Conservation (phyloP, 2,888 invertebrate species). For the Athripsodes cinereus region DNA sequence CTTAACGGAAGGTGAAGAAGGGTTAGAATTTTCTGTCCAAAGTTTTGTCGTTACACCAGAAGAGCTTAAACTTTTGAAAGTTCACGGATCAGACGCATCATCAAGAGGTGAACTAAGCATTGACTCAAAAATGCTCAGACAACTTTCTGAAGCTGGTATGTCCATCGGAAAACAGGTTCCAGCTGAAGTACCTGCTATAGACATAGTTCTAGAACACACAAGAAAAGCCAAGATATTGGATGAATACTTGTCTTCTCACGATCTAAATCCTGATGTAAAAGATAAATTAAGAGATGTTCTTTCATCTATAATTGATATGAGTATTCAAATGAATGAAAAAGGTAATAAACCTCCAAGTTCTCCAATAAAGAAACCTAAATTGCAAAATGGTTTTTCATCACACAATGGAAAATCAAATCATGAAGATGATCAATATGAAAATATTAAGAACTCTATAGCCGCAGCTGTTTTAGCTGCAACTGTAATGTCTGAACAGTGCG, state of each 20-base stretch:
- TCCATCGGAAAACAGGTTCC: conserved; percentile 59
- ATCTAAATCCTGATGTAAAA: conserved; percentile 48
- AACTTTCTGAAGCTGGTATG: conserved; percentile 63
- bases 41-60: conserved; percentile 55
- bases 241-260: conserved; percentile 47
- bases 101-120: conserved; percentile 56
- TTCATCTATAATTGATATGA: conserved; percentile 49
- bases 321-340: conserved; percentile 27
- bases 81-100: conserved; percentile 45
- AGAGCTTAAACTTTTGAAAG: conserved; percentile 45
- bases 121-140: conserved; percentile 58
- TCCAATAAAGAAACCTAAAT: not conserved
- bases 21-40: conserved; percentile 64
- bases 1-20: conserved; percentile 59
- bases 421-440: conserved; percentile 37
- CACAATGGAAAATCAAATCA: not conserved
- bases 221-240: conserved; percentile 46
- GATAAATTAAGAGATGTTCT: conserved; percentile 49
- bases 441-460: conserved; percentile 49
- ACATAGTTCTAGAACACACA: conserved; percentile 49
- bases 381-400: not conserved
- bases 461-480: conserved; percentile 48
- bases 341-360: not conserved
- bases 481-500: conserved; percentile 48
- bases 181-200: conserved; percentile 55